A percentile compares a stretch with the other conserved stretches of the same genome.
Conservation (phyloP, 2,113 vertebrate genomes). For the Siphamia tubifer region DNA sequence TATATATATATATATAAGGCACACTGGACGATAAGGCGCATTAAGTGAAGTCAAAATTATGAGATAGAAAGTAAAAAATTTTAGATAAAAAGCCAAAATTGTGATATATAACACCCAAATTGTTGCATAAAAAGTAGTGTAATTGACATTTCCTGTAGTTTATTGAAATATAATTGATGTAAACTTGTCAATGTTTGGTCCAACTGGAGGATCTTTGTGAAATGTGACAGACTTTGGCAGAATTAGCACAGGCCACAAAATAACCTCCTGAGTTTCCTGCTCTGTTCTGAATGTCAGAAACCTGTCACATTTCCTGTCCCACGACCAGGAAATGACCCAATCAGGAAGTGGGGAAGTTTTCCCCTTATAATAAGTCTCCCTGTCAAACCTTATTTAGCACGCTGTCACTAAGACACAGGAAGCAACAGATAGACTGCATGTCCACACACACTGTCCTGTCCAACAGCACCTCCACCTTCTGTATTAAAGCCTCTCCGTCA, state of each 20-base stretch:
- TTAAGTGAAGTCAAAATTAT: too few relatives aligned
- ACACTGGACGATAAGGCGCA: too few relatives aligned
- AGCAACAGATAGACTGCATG: background rate
- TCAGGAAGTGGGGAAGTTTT: background rate
- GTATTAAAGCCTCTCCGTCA: background rate
- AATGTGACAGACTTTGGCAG: background rate
- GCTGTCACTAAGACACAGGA: slow-evolving; percentile 16
- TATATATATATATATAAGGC: too few relatives aligned
- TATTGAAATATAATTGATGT: too few relatives aligned
- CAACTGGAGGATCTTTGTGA: too few relatives aligned
- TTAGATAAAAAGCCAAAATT: too few relatives aligned
- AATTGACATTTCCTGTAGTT: too few relatives aligned
- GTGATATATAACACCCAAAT: too few relatives aligned
- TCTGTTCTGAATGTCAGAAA: background rate
- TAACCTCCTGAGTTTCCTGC: background rate
- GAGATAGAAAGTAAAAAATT: too few relatives aligned
- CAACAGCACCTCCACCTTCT: background rate
- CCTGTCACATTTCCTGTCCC: background rate
- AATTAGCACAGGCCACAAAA: background rate
- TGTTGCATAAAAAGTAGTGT: too few relatives aligned
- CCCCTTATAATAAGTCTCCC: background rate
- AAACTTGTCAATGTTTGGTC: too few relatives aligned
- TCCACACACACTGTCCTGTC: background rate
- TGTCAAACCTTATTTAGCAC: slow-evolving; percentile 24
- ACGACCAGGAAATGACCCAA: background rate